Evolutionary conservation across 2,797 vertebrate species (phyloP).

Genomic region (Sternotherus odoratus): DNA sequence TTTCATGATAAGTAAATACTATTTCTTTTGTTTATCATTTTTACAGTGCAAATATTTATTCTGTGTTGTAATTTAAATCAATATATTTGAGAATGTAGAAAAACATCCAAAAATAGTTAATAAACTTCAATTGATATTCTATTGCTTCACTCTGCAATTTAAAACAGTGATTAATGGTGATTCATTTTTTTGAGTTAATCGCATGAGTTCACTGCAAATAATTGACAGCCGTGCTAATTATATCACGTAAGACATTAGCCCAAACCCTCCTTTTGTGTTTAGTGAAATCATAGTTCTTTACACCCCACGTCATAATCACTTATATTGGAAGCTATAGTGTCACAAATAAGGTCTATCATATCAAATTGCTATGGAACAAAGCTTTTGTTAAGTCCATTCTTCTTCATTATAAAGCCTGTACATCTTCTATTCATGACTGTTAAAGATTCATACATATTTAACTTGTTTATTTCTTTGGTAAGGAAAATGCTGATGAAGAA

Average conservation of each 20-base stretch:
- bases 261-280: not conserved
- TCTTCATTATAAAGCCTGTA: conserved; percentile 40
- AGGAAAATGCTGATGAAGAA: conserved; percentile 41
- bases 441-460: conserved; percentile 42
- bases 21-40: no score
- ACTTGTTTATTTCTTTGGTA: not conserved
- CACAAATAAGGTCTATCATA: not conserved
- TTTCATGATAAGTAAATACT: no score
- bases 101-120: no score
- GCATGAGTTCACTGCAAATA: no score
- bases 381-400: not conserved
- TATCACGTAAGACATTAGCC: accelerated
- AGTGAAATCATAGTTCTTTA: not conserved
- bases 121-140: no score
- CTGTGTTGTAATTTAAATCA: no score
- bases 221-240: not conserved
- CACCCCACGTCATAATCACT: not conserved
- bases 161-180: no score
- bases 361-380: not conserved
- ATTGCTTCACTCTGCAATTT: no score
- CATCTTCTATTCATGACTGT: not conserved
- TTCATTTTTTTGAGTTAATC: no score
- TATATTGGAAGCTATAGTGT: not conserved
- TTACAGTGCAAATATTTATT: no score
- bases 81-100: no score